These are phyloP conservation scores for Leucania comma DNA, from an alignment of 2,888 invertebrate genomes.

Conservation along the genomic window DNA sequence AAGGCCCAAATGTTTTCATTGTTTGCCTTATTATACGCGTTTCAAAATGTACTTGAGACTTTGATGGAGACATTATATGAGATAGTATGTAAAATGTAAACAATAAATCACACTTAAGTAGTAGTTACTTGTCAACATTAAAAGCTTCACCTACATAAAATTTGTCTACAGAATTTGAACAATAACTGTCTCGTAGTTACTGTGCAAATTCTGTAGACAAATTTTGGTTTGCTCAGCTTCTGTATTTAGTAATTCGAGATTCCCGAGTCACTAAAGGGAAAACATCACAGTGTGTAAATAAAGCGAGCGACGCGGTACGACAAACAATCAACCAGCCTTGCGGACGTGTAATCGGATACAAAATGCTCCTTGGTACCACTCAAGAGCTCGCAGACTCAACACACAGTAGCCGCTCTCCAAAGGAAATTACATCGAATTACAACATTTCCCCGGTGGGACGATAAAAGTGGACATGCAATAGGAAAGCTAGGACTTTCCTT, in stretches of 20 bases:
- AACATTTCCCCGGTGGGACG: conserved; percentile 70
- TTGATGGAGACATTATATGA: not conserved
- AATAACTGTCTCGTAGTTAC: conserved; percentile 1
- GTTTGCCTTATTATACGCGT: not conserved
- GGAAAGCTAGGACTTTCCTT: conserved; percentile 63
- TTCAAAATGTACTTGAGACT: not conserved
- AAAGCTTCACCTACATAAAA: conserved; percentile 2
- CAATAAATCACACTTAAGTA: not conserved
- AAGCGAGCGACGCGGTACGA: conserved; percentile 73
- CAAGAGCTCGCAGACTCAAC: conserved; percentile 73
- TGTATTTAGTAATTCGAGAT: conserved; percentile 78
- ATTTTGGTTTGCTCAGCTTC: conserved; percentile 59
- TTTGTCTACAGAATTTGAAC: too few relatives aligned
- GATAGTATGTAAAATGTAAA: conserved; percentile 3
- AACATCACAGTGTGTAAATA: conserved; percentile 82
- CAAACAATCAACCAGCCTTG: conserved; percentile 83
- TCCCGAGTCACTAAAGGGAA: conserved; percentile 75
- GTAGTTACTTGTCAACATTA: conserved; percentile 18
- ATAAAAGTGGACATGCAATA: conserved; percentile 69
- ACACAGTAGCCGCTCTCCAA: conserved; percentile 73
- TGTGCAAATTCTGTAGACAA: conserved; percentile 48
- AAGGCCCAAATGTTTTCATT: not conserved
- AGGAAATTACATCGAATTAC: conserved; percentile 80
- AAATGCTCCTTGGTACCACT: conserved; percentile 78
- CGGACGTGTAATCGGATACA: conserved; percentile 85